phyloP scores from a whole-genome alignment of 2,888 invertebrate genomes.

The Ophion costatus region DNA sequence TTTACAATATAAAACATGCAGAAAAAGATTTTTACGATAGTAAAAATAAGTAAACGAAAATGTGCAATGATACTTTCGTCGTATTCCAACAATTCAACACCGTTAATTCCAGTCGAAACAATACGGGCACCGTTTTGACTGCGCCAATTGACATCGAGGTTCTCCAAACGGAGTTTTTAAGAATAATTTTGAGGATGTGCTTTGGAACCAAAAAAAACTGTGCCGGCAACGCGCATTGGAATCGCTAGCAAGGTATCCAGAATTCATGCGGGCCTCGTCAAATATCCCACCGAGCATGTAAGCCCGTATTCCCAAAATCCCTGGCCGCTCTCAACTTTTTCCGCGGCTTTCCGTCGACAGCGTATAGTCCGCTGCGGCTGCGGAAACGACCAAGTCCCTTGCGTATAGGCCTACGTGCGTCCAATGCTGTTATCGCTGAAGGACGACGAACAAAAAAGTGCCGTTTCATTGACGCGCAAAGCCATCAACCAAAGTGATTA shows the following conservation, averaged over 20 bases:
- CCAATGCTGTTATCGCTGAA: conserved; percentile 17
- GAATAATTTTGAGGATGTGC: no score
- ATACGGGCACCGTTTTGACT: not conserved
- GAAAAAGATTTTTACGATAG: no score
- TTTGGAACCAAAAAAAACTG: not conserved
- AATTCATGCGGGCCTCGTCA: not conserved
- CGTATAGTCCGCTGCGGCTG: conserved; percentile 14
- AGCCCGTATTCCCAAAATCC: conserved; percentile 64
- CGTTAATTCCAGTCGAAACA: no score
- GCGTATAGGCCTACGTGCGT: conserved; percentile 31
- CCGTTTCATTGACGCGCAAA: not conserved
- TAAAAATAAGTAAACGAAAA: no score
- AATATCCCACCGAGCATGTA: not conserved
- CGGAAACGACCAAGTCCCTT: conserved; percentile 52
- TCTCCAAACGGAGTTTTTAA: not conserved
- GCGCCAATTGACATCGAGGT: not conserved
- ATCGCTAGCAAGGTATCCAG: not conserved
- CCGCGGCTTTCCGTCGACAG: conserved; percentile 8
- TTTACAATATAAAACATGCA: no score
- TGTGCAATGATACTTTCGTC: no score
- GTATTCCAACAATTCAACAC: no score
- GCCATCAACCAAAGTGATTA: conserved; percentile 14
- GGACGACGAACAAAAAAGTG: conserved; percentile 32
- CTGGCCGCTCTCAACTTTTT: conserved; percentile 62
- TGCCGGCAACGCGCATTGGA: not conserved